Conservation (phyloP, 2,797 vertebrate genomes). For the Psittacula derbiana region DNA sequence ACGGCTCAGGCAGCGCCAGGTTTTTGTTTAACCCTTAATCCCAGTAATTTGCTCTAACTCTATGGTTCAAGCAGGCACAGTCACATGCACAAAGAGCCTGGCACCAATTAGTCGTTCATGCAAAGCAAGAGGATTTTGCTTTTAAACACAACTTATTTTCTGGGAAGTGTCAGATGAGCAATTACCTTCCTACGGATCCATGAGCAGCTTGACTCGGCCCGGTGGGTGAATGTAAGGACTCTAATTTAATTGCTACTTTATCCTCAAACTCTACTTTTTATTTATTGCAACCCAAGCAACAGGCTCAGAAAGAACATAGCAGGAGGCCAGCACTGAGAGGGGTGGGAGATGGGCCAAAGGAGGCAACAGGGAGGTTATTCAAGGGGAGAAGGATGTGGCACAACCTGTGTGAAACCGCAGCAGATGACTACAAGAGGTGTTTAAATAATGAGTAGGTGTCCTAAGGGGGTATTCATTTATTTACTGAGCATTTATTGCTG, state of each 20-base stretch:
- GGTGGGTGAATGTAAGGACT: neutral
- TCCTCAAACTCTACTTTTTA: neutral
- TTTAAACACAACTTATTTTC: neutral
- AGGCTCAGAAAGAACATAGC: neutral
- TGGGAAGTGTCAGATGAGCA: neutral
- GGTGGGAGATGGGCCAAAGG: neutral
- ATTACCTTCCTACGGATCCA: neutral
- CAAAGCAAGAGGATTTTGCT: neutral
- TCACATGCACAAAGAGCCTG: neutral
- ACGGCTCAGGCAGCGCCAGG: fast-evolving
- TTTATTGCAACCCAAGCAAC: neutral
- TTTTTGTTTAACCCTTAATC: neutral
- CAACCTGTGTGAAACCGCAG: neutral
- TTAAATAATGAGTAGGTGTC: neutral
- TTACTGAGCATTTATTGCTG: neutral
- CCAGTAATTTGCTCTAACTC: neutral
- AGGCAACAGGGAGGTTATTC: neutral
- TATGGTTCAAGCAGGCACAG: neutral
- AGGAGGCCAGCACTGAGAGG: neutral
- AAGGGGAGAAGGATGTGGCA: neutral
- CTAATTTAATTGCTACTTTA: neutral
- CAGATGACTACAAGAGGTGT: neutral
- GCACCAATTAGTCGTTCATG: neutral
- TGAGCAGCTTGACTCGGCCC: neutral
- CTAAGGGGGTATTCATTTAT: neutral